These are phyloP conservation scores for Gobionotothen gibberifrons DNA, from an alignment of 2,797 vertebrate species.

Conservation along the genomic window DNA sequence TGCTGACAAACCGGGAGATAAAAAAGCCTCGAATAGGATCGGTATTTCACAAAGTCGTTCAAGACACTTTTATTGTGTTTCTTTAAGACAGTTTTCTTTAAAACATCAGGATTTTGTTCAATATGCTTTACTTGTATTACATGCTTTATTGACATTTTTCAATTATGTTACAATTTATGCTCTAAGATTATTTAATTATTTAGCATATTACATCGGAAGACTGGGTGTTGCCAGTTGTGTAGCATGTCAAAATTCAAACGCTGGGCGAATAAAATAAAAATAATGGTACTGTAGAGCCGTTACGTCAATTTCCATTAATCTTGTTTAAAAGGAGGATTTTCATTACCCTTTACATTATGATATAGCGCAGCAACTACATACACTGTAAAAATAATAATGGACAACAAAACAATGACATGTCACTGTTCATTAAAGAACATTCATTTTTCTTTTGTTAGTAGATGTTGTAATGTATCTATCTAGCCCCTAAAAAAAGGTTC, in stretches of 20 bases:
- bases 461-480: conserved; percentile 43
- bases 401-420: conserved; percentile 21
- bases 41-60: neutral
- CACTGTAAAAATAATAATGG: conserved; percentile 4
- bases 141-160: conserved; percentile 19
- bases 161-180: conserved; percentile 9
- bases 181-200: neutral
- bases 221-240: neutral
- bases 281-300: neutral
- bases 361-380: neutral
- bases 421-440: conserved; percentile 35
- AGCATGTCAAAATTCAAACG: neutral
- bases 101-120: conserved; percentile 19
- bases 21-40: conserved; percentile 22
- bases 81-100: neutral
- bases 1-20: conserved; percentile 27
- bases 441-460: conserved; percentile 31
- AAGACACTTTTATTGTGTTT: neutral
- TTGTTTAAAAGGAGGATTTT: neutral
- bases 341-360: conserved; percentile 3
- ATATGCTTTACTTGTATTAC: conserved; percentile 18
- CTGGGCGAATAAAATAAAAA: neutral
- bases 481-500: conserved; percentile 28
- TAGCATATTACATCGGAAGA: conserved; percentile 25
- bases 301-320: neutral